Evolutionary conservation across 2,113 vertebrate species (phyloP).

Genomic region (Chaetorhynchus papuensis): DNA sequence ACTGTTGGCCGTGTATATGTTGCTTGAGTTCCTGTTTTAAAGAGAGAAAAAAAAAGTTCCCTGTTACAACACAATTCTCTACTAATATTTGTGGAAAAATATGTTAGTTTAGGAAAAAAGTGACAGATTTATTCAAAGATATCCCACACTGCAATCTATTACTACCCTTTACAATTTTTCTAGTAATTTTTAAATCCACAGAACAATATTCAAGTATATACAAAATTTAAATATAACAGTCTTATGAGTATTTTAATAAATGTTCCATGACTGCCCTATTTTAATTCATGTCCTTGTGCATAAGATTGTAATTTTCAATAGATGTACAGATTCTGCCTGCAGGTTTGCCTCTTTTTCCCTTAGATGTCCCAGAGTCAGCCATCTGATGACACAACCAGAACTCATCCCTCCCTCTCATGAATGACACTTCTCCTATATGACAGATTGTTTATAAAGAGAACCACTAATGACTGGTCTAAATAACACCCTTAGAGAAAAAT

Average conservation of each 20-base stretch:
- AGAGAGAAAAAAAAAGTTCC: not conserved
- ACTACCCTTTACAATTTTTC: not conserved
- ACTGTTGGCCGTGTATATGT: slow-evolving; percentile 88
- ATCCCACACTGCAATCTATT: not conserved
- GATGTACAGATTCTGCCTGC: not conserved
- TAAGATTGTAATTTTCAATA: not conserved
- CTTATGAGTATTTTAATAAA: not conserved
- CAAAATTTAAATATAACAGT: not conserved
- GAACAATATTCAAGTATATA: not conserved
- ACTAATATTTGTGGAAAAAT: not conserved
- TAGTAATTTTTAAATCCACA: not conserved
- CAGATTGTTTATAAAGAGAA: not conserved
- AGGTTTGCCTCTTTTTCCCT: not conserved
- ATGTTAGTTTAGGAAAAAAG: not conserved
- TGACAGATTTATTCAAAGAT: not conserved
- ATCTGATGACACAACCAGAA: not conserved
- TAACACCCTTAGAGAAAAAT: not conserved
- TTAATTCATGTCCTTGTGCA: not conserved
- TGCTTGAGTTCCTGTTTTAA: slow-evolving; percentile 79
- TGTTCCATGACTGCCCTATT: not conserved
- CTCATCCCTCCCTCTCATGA: not conserved
- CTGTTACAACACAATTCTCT: not conserved
- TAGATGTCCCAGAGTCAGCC: not conserved
- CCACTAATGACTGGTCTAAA: not conserved
- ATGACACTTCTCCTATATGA: not conserved